phyloP scores from a whole-genome alignment of 2,113 vertebrate species.

The Lamprotornis superbus region DNA sequence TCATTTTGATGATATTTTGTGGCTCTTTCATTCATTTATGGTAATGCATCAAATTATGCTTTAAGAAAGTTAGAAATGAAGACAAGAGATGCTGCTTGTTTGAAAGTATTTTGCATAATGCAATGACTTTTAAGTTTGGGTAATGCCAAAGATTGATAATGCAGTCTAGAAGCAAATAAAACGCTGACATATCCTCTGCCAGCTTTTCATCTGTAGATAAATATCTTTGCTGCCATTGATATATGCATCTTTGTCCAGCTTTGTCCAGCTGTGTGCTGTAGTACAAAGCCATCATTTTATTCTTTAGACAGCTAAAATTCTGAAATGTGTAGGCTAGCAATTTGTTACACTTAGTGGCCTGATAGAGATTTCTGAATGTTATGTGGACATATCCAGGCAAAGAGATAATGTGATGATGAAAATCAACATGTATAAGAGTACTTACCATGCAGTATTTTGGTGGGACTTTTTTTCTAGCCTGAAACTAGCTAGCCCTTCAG shows the following conservation, averaged over 20 bases:
- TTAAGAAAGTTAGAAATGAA: constrained; percentile 26
- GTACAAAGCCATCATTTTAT: not conserved
- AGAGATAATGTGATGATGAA: not conserved
- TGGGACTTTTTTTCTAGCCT: not conserved
- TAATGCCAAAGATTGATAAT: not conserved
- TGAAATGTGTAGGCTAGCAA: not conserved
- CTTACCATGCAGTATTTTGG: not conserved
- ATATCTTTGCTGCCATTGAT: not conserved
- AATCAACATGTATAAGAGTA: not conserved
- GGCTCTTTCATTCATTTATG: not conserved
- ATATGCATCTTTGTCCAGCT: not conserved
- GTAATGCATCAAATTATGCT: constrained; percentile 4
- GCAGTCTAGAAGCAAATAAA: not conserved
- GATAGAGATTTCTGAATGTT: not conserved
- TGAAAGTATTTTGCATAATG: constrained; percentile 19
- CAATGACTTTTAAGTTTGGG: constrained; percentile 11
- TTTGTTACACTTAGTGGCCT: not conserved
- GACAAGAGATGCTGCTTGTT: constrained; percentile 7
- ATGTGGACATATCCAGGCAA: not conserved
- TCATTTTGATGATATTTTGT: not conserved
- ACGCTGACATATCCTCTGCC: not conserved
- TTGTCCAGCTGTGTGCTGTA: not conserved
- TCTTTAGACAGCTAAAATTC: not conserved
- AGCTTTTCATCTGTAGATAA: not conserved
- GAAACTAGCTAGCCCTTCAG: not conserved